Evolutionary conservation across 1,140 invertebrate genomes (phyloP).

Genomic region (Chelonus insularis): DNA sequence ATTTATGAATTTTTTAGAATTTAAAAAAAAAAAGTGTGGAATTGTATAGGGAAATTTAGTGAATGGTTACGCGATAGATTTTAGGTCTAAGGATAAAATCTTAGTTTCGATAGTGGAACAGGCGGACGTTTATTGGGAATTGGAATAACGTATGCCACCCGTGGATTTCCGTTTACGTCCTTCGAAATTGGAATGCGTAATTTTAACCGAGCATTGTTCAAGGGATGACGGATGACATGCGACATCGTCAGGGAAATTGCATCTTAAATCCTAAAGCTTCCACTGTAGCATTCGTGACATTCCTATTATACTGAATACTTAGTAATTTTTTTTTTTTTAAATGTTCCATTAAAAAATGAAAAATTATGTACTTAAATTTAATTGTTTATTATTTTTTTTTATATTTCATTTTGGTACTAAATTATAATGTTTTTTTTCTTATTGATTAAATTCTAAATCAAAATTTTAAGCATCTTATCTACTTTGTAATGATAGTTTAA

Average conservation of each 20-base stretch:
- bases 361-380: too few species aligned
- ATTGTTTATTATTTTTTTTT: neutral
- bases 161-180: constrained; percentile 10
- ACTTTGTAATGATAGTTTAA: too few species aligned
- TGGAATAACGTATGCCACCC: constrained; percentile 13
- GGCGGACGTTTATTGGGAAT: constrained; percentile 22
- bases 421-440: too few species aligned
- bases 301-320: neutral
- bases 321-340: neutral
- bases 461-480: too few species aligned
- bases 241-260: constrained; percentile 24
- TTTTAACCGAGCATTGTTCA: constrained; percentile 24
- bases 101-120: neutral
- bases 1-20: too few species aligned
- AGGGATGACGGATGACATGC: constrained; percentile 18
- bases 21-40: too few species aligned
- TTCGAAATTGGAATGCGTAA: constrained; percentile 32
- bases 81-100: neutral
- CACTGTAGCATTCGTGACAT: neutral
- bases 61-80: neutral
- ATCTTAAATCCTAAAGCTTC: constrained; percentile 13
- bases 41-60: neutral
- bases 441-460: too few species aligned
- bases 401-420: too few species aligned
- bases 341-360: too few species aligned